Evolutionary conservation across 37 sponge, comb jelly and placozoan species (phyloP).

Genomic region (Cladorhizidae sp.): DNA sequence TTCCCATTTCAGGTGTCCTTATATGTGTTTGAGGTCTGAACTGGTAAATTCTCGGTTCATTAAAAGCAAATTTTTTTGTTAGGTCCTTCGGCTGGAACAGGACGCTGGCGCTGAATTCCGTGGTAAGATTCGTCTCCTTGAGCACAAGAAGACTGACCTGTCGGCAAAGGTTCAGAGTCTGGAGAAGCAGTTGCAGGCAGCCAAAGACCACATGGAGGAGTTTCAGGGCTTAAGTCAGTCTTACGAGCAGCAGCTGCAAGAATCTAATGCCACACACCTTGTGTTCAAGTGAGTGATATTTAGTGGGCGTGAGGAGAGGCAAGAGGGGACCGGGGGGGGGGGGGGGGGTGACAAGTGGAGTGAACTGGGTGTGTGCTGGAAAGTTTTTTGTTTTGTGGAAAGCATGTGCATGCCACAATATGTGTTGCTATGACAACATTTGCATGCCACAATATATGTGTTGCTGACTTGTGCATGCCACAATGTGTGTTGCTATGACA

Average conservation of each 20-base stretch:
- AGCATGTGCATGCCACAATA: too few species aligned
- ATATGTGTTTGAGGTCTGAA: too few species aligned
- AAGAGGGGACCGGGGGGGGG: background rate
- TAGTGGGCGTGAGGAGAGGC: conserved; percentile 9
- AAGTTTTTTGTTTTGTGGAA: too few species aligned
- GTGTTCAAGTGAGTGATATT: conserved; percentile 44
- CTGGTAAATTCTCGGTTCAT: too few species aligned
- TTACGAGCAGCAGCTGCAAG: conserved; percentile 80
- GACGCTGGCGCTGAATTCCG: conserved; percentile 69
- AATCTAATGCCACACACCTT: conserved; percentile 51
- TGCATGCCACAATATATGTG: too few species aligned
- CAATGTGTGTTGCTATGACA: too few species aligned
- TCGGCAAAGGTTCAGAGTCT: conserved; percentile 42
- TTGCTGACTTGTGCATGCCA: too few species aligned
- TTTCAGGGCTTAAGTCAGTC: conserved; percentile 77
- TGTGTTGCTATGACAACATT: too few species aligned
- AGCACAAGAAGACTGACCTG: conserved; percentile 58
- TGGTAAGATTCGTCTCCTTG: conserved; percentile 41
- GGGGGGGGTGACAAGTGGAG: conserved; percentile 6
- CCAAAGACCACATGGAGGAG: conserved; percentile 79
- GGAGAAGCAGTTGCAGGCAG: conserved; percentile 59
- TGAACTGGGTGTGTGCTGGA: conserved; percentile 9
- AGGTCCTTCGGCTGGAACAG: conserved; percentile 56
- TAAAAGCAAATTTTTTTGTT: background rate
- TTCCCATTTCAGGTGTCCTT: too few species aligned